phyloP scores from a whole-genome alignment of 1,140 invertebrate genomes.

The Drosophila triauraria region DNA sequence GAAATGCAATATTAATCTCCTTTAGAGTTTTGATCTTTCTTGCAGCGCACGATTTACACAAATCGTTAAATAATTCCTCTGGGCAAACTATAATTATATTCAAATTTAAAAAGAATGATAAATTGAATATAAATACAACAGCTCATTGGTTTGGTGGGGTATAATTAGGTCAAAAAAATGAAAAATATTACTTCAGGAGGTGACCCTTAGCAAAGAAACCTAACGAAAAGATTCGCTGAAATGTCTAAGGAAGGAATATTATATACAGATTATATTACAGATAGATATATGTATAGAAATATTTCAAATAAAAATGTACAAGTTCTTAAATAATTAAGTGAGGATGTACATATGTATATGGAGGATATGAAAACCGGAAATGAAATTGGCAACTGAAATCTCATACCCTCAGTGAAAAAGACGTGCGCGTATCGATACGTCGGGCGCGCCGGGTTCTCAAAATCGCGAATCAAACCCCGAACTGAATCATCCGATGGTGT shows the following conservation, averaged over 20 bases:
- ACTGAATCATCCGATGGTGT: constrained; percentile 98
- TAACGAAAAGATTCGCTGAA: too few species aligned
- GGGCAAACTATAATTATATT: constrained; percentile 88
- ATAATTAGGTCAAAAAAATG: not conserved
- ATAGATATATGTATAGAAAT: too few species aligned
- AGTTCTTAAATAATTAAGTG: not conserved
- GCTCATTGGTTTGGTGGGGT: not conserved
- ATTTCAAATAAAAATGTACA: not conserved
- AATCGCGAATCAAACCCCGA: constrained; percentile 96
- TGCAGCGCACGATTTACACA: constrained; percentile 97
- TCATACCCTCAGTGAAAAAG: constrained; percentile 96
- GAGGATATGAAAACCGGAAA: not conserved
- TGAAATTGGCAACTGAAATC: not conserved
- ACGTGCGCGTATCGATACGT: constrained; percentile 98
- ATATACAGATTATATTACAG: too few species aligned
- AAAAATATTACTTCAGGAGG: not conserved
- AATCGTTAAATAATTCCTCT: constrained; percentile 96
- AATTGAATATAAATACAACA: constrained; percentile 17
- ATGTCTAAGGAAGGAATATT: too few species aligned
- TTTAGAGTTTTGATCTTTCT: constrained; percentile 99
- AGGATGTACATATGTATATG: not conserved
- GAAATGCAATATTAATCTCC: constrained; percentile 99
- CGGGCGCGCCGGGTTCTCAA: constrained; percentile 93
- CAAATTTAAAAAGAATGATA: constrained; percentile 6
- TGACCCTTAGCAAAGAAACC: too few species aligned